phyloP scores from a whole-genome alignment of 2,113 vertebrate genomes.

The Edolisoma coerulescens region DNA sequence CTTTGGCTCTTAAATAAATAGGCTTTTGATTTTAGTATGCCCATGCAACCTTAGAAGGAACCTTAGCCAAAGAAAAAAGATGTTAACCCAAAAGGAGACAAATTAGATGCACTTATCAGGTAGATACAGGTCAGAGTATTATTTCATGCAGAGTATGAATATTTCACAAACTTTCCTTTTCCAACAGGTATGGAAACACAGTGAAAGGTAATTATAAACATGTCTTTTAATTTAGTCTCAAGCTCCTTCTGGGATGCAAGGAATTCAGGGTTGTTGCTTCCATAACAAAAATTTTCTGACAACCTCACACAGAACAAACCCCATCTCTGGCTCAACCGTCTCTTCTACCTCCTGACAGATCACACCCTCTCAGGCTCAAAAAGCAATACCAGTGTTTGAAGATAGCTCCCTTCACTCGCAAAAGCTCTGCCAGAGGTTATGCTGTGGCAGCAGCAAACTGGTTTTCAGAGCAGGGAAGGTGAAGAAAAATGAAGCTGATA shows the following conservation, averaged over 20 bases:
- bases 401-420: not conserved
- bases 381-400: not conserved
- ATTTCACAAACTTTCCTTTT: not conserved
- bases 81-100: not conserved
- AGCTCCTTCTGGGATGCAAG: not conserved
- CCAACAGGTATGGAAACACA: not conserved
- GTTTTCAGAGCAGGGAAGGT: not conserved
- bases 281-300: not conserved
- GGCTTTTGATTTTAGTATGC: not conserved
- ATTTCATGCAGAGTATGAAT: rapidly evolving
- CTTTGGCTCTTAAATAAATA: not conserved
- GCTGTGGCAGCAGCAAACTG: not conserved
- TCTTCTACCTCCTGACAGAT: not conserved
- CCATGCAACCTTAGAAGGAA: not conserved
- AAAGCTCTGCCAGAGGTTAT: not conserved
- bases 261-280: not conserved
- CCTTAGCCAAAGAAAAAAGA: not conserved
- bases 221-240: not conserved
- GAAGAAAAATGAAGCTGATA: not conserved
- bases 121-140: not conserved
- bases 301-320: not conserved
- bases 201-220: not conserved
- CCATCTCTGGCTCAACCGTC: rapidly evolving
- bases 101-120: not conserved
- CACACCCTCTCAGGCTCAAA: not conserved